A percentile compares a stretch with the other conserved stretches of the same genome.
Conservation (phyloP, 2,888 invertebrate species). For the Drosophila picticornis region DNA sequence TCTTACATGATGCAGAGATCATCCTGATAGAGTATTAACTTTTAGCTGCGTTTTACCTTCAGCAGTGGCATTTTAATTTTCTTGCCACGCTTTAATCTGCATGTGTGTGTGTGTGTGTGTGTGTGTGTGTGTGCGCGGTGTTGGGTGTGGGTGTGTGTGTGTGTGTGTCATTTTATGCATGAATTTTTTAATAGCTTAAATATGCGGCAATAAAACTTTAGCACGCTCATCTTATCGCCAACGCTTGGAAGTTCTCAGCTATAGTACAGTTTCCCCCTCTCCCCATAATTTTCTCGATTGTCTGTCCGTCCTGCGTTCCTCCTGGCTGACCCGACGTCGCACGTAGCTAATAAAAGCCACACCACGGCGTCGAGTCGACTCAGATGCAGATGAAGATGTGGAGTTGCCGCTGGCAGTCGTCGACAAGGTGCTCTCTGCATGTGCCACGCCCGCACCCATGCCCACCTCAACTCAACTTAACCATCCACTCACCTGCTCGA, state of each 20-base stretch:
- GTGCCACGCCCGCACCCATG: constrained; percentile 36
- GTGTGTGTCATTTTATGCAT: constrained; percentile 76
- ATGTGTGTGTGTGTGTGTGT: constrained; percentile 15
- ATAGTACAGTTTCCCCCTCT: constrained; percentile 9
- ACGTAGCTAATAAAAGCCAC: constrained; percentile 74
- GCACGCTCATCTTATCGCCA: constrained; percentile 78
- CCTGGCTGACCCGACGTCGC: constrained; percentile 47
- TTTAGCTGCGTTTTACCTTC: constrained; percentile 10
- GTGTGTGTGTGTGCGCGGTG: constrained; percentile 15
- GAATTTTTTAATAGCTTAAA: constrained; percentile 80
- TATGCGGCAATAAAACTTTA: constrained; percentile 80
- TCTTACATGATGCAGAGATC: background rate
- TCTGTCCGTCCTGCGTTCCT: constrained; percentile 7
- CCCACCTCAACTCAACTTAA: background rate
- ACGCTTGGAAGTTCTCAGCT: constrained; percentile 63
- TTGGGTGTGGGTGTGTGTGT: constrained; percentile 21
- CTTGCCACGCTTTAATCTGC: constrained; percentile 17
- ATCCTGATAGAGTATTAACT: constrained; percentile 14
- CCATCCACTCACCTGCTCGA: constrained; percentile 30
- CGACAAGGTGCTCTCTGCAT: constrained; percentile 49
- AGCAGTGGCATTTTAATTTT: constrained; percentile 57
- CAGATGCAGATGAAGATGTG: constrained; percentile 64
- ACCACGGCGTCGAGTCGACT: constrained; percentile 48
- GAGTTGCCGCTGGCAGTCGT: constrained; percentile 42
- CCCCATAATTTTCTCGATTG: background rate